Evolutionary conservation across 2,888 invertebrate species (phyloP).

Genomic region (Ichneumoninae sp.): DNA sequence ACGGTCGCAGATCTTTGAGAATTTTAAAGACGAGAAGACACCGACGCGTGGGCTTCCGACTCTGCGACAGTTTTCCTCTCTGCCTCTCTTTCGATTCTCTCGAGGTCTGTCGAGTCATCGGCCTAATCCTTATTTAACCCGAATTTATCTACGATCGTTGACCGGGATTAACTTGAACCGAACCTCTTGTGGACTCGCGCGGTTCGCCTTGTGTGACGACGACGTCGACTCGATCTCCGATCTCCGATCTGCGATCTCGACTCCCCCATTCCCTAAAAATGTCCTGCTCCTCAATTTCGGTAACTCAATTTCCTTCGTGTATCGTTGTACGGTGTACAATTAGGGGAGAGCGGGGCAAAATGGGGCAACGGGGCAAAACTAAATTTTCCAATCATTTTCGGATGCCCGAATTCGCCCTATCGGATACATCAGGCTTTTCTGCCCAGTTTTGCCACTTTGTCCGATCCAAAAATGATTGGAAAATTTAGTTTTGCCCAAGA

Average conservation of each 20-base stretch:
- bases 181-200: slow-evolving; percentile 22
- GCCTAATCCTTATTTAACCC: slow-evolving; percentile 81
- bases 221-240: slow-evolving; percentile 58
- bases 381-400: no score
- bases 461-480: no score
- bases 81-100: slow-evolving; percentile 25
- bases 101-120: slow-evolving; percentile 75
- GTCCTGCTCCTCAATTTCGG: background rate
- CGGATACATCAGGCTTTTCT: no score
- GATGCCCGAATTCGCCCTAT: no score
- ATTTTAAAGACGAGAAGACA: background rate
- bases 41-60: background rate
- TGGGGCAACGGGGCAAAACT: no score
- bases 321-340: no score
- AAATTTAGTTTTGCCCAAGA: no score
- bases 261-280: slow-evolving; percentile 65
- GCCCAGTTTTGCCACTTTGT: no score
- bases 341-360: no score
- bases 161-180: slow-evolving; percentile 78
- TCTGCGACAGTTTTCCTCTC: slow-evolving; percentile 61
- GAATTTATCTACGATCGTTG: slow-evolving; percentile 78
- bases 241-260: no score
- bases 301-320: background rate
- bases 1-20: background rate
- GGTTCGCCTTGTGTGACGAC: slow-evolving; percentile 44